Base-by-base conservation (phyloP, 1,140 invertebrate genomes). In the Drosophila saltans region DNA sequence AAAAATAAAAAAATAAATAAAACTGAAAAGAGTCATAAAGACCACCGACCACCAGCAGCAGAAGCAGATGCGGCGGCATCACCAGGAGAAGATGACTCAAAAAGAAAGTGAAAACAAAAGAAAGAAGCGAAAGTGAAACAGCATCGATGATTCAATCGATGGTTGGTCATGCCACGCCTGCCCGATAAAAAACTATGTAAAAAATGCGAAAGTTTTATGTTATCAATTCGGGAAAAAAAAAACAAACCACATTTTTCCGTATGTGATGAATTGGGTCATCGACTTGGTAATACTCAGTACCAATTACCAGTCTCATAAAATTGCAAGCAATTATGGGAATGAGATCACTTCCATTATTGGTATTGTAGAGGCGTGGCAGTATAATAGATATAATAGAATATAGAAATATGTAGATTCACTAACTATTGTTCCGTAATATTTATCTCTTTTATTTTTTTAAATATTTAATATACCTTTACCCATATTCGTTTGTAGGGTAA, bases 61-160 rank as follows among this genome's bases (percentile, higher is more conserved):
- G 28, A n/a, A 41, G 28, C 41, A 43, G 1, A 10, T 1, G 0
- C 41, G 10, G 7, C 30, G 21, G 21, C 16, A 58, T 33, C 16
- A 33, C 3, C 8, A 36, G 60, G 10, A 40, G 69, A 58, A 67
- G 80, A 86, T 86, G 83, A 86, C 76, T 86, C 83, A 86, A 86
- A 86, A 86, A 83, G 88, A 86, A 88, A 83, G 70, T 72, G 70
- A 59, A 74, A 74, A 74, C 71, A 75, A 74, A 75, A 67, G 73
- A 71, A 74, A 74, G 60, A 63, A 76, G 74, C 72, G 74, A 76
- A 76, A 77, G 75, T 77, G 74, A 77, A 77, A 77, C 74, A 58
- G 61, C 75, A 77, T 77, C 69, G 74, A 77, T 77, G 75, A 77
- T 77, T 77, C 73, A 70, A 77, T 77, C 67, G 52, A 67, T 36